Conservation (phyloP, 2,113 vertebrate species). For the Osmerus mordax region DNA sequence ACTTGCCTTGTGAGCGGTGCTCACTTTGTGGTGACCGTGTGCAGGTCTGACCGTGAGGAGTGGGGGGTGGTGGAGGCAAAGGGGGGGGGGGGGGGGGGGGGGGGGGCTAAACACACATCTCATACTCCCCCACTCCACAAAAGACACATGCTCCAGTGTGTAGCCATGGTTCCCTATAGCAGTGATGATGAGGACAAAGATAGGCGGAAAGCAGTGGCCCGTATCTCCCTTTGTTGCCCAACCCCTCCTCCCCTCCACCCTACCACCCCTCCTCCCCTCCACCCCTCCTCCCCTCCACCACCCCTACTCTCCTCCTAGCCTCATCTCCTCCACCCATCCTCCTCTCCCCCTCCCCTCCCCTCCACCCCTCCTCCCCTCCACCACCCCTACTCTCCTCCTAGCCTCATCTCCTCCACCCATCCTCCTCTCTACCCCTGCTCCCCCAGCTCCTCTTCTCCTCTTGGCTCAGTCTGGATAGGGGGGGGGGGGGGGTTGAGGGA, state of each 20-base stretch:
- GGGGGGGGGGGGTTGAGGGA: too few relatives aligned
- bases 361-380: not conserved
- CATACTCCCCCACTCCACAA: constrained; percentile 38
- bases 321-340: constrained; percentile 19
- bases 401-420: constrained; percentile 14
- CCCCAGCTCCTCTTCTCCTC: too few relatives aligned
- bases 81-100: constrained; percentile 4
- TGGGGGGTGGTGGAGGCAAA: not conserved
- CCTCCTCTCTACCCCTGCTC: constrained; percentile 23
- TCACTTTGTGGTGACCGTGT: constrained; percentile 10
- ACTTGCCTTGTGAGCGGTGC: constrained; percentile 28
- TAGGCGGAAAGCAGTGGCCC: constrained; percentile 46
- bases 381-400: too few relatives aligned
- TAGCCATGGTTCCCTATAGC: constrained; percentile 58
- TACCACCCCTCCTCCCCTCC: not conserved
- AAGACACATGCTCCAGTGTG: constrained; percentile 50
- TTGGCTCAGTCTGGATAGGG: too few relatives aligned
- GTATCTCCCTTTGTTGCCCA: constrained; percentile 45
- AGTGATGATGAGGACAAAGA: constrained; percentile 43
- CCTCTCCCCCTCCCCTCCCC: not conserved
- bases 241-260: not conserved
- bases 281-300: not conserved
- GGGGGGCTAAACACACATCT: constrained; percentile 41
- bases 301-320: too few relatives aligned
- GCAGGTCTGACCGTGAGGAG: constrained; percentile 24